Evolutionary conservation across 1,140 invertebrate species (phyloP).

Genomic region (Nymphalis io): DNA sequence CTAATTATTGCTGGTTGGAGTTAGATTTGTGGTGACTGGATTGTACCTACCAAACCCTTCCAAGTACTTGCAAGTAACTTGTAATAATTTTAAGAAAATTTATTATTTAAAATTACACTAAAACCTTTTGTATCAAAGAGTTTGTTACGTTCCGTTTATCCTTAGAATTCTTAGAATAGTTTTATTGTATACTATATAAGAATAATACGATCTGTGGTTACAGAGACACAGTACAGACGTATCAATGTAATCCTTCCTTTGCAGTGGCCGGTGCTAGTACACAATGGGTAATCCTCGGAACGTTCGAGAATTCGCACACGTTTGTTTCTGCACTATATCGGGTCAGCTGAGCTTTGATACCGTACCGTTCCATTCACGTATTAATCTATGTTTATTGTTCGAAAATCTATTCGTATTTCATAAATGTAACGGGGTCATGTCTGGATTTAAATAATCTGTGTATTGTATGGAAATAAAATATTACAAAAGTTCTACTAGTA

Average conservation of each 20-base stretch:
- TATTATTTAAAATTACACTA: too few relatives aligned
- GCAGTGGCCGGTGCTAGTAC: background rate
- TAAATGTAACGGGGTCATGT: background rate
- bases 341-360: background rate
- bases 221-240: background rate
- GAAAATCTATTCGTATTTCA: too few relatives aligned
- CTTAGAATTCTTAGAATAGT: background rate
- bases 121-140: too few relatives aligned
- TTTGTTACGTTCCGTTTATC: background rate
- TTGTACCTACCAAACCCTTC: too few relatives aligned
- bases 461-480: too few relatives aligned
- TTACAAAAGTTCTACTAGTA: too few relatives aligned
- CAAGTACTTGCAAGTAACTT: too few relatives aligned
- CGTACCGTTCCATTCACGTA: background rate
- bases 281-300: constrained; percentile 7
- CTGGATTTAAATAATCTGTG: background rate
- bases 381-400: background rate
- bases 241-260: constrained; percentile 19
- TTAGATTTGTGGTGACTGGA: too few relatives aligned
- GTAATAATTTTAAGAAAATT: too few relatives aligned
- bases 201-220: background rate
- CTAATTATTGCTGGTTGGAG: too few relatives aligned
- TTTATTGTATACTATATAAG: background rate
- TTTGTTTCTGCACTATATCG: background rate
- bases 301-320: constrained; percentile 16